phyloP scores from a whole-genome alignment of 1,140 invertebrate genomes.

The Agrypnia vestita region DNA sequence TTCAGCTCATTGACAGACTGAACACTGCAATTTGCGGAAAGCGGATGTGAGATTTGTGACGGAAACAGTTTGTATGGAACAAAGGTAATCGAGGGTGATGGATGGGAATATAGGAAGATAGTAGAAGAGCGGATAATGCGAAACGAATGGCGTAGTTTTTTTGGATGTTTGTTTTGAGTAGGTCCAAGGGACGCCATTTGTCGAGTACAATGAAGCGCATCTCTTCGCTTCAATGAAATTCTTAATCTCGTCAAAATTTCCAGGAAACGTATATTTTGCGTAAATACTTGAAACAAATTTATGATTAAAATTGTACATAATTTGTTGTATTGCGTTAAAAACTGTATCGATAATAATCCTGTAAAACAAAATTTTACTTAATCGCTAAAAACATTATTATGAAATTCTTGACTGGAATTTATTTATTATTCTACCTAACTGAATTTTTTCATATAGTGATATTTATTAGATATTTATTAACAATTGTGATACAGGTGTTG shows the following conservation, averaged over 20 bases:
- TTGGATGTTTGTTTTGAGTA: slow-evolving; percentile 26
- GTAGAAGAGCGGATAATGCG: slow-evolving; percentile 11
- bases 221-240: slow-evolving; percentile 4
- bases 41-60: slow-evolving; percentile 59
- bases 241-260: slow-evolving; percentile 34
- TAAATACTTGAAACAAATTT: no score
- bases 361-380: no score
- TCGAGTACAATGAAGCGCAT: slow-evolving; percentile 15
- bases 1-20: slow-evolving; percentile 56
- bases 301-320: no score
- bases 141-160: neutral
- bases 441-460: no score
- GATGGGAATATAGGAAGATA: slow-evolving; percentile 49
- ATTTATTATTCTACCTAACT: no score
- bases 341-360: no score
- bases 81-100: slow-evolving; percentile 55
- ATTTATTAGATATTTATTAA: no score
- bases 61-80: slow-evolving; percentile 52
- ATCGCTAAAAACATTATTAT: no score
- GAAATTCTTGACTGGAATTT: no score
- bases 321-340: no score
- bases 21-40: slow-evolving; percentile 50
- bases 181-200: slow-evolving; percentile 12
- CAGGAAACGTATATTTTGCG: neutral
- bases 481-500: no score